Conservation (phyloP, 2,113 vertebrate genomes). For the Saguinus midas region DNA sequence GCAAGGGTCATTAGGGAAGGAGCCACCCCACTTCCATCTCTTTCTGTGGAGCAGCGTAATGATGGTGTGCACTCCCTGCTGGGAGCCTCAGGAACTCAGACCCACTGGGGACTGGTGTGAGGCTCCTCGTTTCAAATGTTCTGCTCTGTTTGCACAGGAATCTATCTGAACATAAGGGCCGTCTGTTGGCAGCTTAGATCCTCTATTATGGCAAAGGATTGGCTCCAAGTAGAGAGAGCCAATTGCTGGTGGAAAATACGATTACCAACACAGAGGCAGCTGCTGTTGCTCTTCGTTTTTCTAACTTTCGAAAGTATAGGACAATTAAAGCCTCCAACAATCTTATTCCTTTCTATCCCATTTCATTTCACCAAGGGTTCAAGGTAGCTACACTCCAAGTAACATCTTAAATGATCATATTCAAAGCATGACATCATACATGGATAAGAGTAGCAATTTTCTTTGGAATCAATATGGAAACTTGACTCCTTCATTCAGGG, state of each 20-base stretch:
- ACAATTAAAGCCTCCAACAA: not conserved
- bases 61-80: not conserved
- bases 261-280: not conserved
- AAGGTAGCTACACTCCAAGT: not conserved
- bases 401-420: slow-evolving; percentile 9
- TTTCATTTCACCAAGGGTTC: slow-evolving; percentile 17
- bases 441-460: not conserved
- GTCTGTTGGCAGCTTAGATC: not conserved
- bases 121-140: not conserved
- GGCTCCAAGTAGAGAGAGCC: not conserved
- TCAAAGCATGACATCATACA: not conserved
- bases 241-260: not conserved
- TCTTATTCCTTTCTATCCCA: not conserved
- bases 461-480: not conserved
- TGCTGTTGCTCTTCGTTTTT: not conserved
- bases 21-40: not conserved
- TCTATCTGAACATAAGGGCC: not conserved
- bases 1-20: not conserved
- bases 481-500: not conserved
- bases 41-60: not conserved
- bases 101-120: not conserved
- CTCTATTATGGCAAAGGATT: not conserved
- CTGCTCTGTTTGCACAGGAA: not conserved
- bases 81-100: not conserved
- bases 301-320: not conserved